Base-by-base conservation (phyloP, 2,888 invertebrate genomes). In the Priocnemis perturbator region DNA sequence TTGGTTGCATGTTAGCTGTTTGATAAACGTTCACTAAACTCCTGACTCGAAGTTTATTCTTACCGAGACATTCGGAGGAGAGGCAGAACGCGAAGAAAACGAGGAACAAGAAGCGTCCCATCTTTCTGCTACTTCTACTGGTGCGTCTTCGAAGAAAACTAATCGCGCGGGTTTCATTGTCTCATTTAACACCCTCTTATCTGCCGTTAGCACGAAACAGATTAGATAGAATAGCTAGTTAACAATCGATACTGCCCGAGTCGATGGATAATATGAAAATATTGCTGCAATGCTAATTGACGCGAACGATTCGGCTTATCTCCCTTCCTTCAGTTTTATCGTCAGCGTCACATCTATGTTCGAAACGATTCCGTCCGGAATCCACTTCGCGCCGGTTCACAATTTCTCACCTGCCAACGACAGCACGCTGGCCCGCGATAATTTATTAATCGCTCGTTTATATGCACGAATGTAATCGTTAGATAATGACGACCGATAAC, bases 141-240 rank as follows among this genome's bases (percentile, higher is more conserved):
- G 26, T 47, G 20, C 66, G 21, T 52, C 20, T 19, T 5, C 37
- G 19, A 30, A 47, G 21, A 74, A 74, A 37, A 37, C 73, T 73
- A 62, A 64, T 55, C 21, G 44, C 19, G 44, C n/a, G 2, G 0
- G 30, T 3, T 17, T 48, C 23, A 59, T 48, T 55, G 26, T 44
- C 21, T 45, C 59, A 37, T 26, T 19, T 17, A 9, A 48, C 45
- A 52, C 7, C 0, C 26, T 23, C 52, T 74, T 74, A 74, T 74
- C 69, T 61, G 19, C 2, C 15, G 55, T 64, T 60, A 62, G 3
- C 20, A 19, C 21, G 0, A 15, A 57, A 50, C n/a, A 45, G 73
- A 73, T 71, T 65, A 73, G 73, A 73, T 71, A 65, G 21, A 56
- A 11, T 37, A 11, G 37, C 7, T 37, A 37, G 37, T 37, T 37